These are phyloP conservation scores for Todiramphus chloris DNA, from an alignment of 2,113 vertebrate species.

Conservation along the genomic window DNA sequence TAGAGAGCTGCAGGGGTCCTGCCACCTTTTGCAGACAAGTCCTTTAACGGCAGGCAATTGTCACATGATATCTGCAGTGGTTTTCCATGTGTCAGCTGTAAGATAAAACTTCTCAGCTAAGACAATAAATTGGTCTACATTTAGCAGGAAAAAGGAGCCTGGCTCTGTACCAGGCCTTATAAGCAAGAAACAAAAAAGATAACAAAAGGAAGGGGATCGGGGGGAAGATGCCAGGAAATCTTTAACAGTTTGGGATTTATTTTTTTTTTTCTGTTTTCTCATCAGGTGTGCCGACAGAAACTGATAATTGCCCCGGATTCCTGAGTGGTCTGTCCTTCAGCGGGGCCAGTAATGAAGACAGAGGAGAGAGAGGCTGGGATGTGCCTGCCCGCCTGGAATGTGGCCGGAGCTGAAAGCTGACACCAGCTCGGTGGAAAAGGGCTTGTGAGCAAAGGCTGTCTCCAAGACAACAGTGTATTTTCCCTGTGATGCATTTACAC, in stretches of 20 bases:
- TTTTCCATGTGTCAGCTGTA: constrained; percentile 49
- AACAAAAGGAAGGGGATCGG: not conserved
- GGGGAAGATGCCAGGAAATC: constrained; percentile 48
- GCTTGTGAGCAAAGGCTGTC: constrained; percentile 71
- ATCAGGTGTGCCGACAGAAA: constrained; percentile 82
- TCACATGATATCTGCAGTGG: not conserved
- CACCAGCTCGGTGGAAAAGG: constrained; percentile 72
- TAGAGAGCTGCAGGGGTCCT: not conserved
- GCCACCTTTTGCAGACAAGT: not conserved
- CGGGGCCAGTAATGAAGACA: constrained; percentile 77
- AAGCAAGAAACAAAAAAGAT: constrained; percentile 1
- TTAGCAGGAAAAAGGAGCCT: constrained; percentile 69
- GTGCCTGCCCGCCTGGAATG: constrained; percentile 70
- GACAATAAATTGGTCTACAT: constrained; percentile 63
- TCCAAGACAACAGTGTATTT: constrained; percentile 77
- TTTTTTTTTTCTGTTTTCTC: constrained; percentile 73
- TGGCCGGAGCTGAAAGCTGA: constrained; percentile 79
- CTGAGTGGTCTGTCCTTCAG: constrained; percentile 81
- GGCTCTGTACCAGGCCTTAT: constrained; percentile 25
- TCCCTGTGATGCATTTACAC: constrained; percentile 77
- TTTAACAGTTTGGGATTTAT: constrained; percentile 74
- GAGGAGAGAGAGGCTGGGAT: constrained; percentile 72
- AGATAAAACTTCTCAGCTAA: constrained; percentile 39
- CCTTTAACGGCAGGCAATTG: not conserved
- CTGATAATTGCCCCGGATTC: constrained; percentile 80